Base-by-base conservation (phyloP, 2,113 vertebrate species). In the Percopsis transmontana region DNA sequence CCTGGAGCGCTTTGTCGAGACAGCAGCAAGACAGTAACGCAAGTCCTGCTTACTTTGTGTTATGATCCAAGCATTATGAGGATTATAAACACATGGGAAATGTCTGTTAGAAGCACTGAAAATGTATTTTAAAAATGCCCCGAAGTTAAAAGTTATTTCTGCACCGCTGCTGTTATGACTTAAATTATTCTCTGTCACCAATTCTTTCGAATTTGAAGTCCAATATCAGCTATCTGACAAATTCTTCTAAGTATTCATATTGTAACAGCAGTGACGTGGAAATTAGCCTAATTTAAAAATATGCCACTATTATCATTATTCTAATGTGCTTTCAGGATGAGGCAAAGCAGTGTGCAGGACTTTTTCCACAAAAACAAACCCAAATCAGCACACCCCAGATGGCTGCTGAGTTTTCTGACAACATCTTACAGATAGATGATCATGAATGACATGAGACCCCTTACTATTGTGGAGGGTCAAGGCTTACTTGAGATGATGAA, bases 321-420 rank as follows among this genome's bases (percentile, higher is more conserved):
- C 11, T 53, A 53, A 53, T 53, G 51, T 53, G 51, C 20, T 50
- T 21, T 9, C 52, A 51, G 61, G 50, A 20, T 52, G 18, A 20
- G 50, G 18, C 18, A 19, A 47, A 50, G 47, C 47, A 50, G 47
- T 41, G 48, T 64, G 48, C 27, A 53, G 19, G 33, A 53, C 19
- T 41, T 50, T 24, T 52, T 62, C 21, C 42, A 16, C 59, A 62
- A 48, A 4, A 12, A 1, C 58, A 60, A 60, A 38, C 20, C 58
- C 58, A 38, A 45, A n/a, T n/a, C n/a, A n/a, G 58, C 58, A 60
- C 41, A 38, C 58, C 58, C 41, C 58, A 60, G 58, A 8, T 41
- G 58, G 41, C 58, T 45, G 58, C 58, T 18, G 40, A 41, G 3
- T 41, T 60, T 60, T 41, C 58, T 4, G 58, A 60, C n/a, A 60